A percentile compares a stretch with the other conserved stretches of the same genome.
Evolutionary conservation across 2,113 vertebrate genomes (phyloP).

Genomic region (Desmodus rotundus): DNA sequence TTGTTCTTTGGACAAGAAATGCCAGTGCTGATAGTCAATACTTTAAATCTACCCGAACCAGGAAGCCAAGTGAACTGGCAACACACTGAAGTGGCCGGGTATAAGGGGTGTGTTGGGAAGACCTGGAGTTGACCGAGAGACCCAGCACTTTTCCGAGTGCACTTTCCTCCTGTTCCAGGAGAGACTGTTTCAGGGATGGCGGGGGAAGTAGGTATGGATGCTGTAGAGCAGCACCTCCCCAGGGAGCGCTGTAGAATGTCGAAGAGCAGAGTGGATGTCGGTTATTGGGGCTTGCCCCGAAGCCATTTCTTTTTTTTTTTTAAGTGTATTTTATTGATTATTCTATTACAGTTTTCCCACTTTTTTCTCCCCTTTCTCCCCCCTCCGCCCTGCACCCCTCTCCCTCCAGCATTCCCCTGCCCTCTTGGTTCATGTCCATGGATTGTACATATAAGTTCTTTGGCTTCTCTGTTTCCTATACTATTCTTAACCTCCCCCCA

Average conservation of each 20-base stretch:
- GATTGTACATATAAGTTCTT: too few species aligned
- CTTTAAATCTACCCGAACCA: not conserved
- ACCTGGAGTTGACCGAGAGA: not conserved
- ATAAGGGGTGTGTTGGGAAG: not conserved
- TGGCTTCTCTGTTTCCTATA: too few species aligned
- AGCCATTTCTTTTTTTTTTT: not conserved
- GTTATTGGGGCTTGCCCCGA: not conserved
- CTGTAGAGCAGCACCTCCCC: not conserved
- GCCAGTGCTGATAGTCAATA: not conserved
- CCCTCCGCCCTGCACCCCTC: too few species aligned
- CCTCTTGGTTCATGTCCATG: too few species aligned
- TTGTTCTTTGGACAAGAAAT: slow-evolving; percentile 26
- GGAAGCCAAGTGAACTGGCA: not conserved
- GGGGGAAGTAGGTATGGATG: not conserved
- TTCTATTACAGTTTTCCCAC: too few species aligned
- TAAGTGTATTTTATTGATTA: too few species aligned
- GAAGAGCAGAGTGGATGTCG: not conserved
- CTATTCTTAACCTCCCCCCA: too few species aligned
- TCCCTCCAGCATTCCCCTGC: too few species aligned
- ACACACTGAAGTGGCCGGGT: not conserved
- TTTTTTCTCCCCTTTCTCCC: too few species aligned
- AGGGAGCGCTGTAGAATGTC: not conserved
- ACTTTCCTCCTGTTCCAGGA: not conserved
- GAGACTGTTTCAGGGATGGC: not conserved
- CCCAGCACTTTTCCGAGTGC: not conserved